Evolutionary conservation across 2,888 invertebrate species (phyloP), one percentile per base, ranked within the genome.

Genomic region (Spodoptera exigua): DNA sequence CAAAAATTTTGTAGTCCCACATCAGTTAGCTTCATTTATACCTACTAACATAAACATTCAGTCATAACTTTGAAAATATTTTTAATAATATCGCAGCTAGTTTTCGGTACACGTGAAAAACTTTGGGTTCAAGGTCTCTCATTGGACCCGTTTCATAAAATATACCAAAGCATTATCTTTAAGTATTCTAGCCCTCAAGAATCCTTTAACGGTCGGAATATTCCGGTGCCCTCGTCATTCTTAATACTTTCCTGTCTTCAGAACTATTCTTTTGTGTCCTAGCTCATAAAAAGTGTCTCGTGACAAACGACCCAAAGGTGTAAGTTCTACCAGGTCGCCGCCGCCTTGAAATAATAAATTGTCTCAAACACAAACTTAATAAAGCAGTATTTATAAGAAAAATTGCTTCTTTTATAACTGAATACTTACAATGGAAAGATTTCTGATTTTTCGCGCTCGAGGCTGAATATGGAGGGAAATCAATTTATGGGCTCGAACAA

Each of bases 271-370:
- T 69, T 59, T 48, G 45, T 62, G 45, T 40, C 43, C 18, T 41
- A 53, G 40, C 63, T 64, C 63, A 53, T 64, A 69, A 66, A 71
- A 75, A 78, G 62, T 49, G 35, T 61, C 49, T 62, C 58, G 59
- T 75, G 78, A 78, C 63, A 76, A 76, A 76, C 60, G 70, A 66
- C 49, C 40, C 21, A 21, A 57, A 64, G 70, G 68, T 63, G 61
- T 65, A 73, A 78, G 61, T 78, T 76, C 61, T 52, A 51, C 62
- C 67, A 57, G 59, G 62, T 48, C 43, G 40, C 48, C 40, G 61
- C 68, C 63, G 44, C 55, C 27, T 48, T 61, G 48, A 71, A 62
- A 71, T 77, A 77, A 77, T 71, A 76, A 76, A 76, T 77, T 68
- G 68, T 63, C 71, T 47, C 65, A 41, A 61, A 48, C 70, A 54